Conservation (phyloP, 2,888 invertebrate species). For the Scelioninae gen. 2 region DNA sequence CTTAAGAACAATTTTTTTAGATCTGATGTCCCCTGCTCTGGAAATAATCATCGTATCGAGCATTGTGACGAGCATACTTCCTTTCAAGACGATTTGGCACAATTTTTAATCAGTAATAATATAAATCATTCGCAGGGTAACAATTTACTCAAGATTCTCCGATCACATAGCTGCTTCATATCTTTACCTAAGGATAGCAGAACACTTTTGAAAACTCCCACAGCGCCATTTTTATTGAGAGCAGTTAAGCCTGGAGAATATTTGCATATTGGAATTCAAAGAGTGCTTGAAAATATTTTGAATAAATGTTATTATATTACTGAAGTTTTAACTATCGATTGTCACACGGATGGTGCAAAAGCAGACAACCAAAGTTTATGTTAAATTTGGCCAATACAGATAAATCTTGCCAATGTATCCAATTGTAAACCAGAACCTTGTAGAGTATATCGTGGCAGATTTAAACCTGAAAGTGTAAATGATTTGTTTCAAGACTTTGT, state of each 20-base stretch:
- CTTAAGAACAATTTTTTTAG: neutral
- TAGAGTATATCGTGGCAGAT: slow-evolving; percentile 50
- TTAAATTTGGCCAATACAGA: slow-evolving; percentile 62
- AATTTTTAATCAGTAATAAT: slow-evolving; percentile 4
- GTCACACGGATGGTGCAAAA: slow-evolving; percentile 51
- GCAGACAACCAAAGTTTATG: slow-evolving; percentile 18
- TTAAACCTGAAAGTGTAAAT: slow-evolving; percentile 43
- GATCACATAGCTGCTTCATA: slow-evolving; percentile 16
- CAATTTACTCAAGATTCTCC: slow-evolving; percentile 4
- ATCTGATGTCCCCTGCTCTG: neutral
- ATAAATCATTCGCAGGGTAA: slow-evolving; percentile 11
- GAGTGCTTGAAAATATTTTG: too few species aligned
- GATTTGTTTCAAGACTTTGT: slow-evolving; percentile 42
- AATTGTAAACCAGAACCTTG: too few species aligned
- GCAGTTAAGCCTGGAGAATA: slow-evolving; percentile 38
- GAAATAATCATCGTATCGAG: neutral
- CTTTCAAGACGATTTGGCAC: too few species aligned
- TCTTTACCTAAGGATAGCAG: slow-evolving; percentile 41
- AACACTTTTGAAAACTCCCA: slow-evolving; percentile 42
- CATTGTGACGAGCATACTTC: neutral
- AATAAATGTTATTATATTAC: slow-evolving; percentile 25
- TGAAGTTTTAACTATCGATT: slow-evolving; percentile 26
- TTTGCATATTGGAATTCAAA: slow-evolving; percentile 47
- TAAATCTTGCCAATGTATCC: slow-evolving; percentile 37
- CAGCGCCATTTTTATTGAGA: slow-evolving; percentile 1